Base-by-base conservation (phyloP, 1,140 invertebrate species). In the Mycetomoellerius zeteki region DNA sequence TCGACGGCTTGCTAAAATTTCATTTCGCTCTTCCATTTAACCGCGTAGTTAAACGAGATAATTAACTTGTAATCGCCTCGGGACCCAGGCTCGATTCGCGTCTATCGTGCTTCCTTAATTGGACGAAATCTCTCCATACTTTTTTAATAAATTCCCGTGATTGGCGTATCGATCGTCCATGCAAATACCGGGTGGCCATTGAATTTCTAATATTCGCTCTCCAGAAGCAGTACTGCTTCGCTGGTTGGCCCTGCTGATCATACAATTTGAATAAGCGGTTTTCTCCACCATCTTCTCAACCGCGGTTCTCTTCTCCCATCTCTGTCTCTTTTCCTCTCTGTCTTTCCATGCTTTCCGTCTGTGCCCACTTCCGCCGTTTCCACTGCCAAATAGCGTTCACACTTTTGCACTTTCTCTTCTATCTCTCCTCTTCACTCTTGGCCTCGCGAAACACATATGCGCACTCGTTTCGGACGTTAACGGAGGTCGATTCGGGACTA, bases 401-500 rank as follows among this genome's bases (percentile, higher is more conserved):
- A 67, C 52, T 80, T 69, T 67, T 81, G 21, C 75, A 82, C 86
- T 88, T 90, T 85, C 86, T 88, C 76, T 86, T 37, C 72, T 88
- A 84, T 69, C 75, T 88, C 85, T 43, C 37, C 37, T 64, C 50
- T 24, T 67, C 24, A 37, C 56, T n/a, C 58, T 81, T 73, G 21
- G 16, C 37, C 54, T 47, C 69, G 80, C 69, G 75, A 65, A 80
- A 75, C 77, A 56, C 69, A 71, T 77, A 76, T 76, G 75, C 64
- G 56, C 75, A 62, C 88, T 80, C 85, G 75, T 92, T 93, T 89
- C 78, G 80, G 78, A 82, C 87, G 89, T 92, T 92, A 93, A 93
- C 92, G 91, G 91, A 94, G 93, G 92, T 93, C 93, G 90, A 94
- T 94, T 93, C 89, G 88, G 76, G 90, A 87, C 89, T 94, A 94